Evolutionary conservation across 2,888 invertebrate genomes (phyloP).

Genomic region (Caenorhabditis sp.): DNA sequence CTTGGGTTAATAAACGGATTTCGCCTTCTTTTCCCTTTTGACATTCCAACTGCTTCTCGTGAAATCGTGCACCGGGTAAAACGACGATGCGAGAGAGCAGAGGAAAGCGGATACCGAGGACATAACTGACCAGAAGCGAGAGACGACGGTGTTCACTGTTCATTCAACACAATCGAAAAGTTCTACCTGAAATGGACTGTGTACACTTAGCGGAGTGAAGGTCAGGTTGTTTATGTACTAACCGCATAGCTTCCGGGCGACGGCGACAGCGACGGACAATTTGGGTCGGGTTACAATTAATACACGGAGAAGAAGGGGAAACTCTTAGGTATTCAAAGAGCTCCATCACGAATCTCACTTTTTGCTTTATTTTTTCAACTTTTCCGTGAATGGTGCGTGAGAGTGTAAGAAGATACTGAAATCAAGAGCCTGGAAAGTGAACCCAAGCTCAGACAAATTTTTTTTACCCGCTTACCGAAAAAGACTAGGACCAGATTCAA

Average conservation of each 20-base stretch:
- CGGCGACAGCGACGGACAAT: constrained; percentile 16
- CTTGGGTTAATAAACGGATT: constrained; percentile 37
- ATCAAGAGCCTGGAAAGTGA: neutral
- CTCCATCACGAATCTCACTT: constrained; percentile 46
- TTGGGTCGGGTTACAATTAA: constrained; percentile 42
- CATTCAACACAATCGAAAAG: constrained; percentile 35
- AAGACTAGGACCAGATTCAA: no score
- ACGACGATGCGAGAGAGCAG: constrained; percentile 2
- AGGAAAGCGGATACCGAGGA: constrained; percentile 22
- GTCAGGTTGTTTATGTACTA: constrained; percentile 60
- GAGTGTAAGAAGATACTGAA: neutral
- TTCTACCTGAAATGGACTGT: constrained; percentile 48
- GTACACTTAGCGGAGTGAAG: constrained; percentile 41
- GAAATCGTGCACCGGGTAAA: constrained; percentile 31
- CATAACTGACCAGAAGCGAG: constrained; percentile 17
- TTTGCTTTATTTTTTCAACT: constrained; percentile 4
- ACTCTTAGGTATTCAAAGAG: constrained; percentile 30
- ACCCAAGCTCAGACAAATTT: neutral
- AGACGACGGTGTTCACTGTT: neutral
- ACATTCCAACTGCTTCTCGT: neutral
- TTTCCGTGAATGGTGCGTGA: neutral
- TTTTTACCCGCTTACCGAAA: no score
- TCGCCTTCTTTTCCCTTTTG: neutral
- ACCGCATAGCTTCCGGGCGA: constrained; percentile 43
- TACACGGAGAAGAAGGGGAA: no score